Evolutionary conservation across 2,888 invertebrate genomes (phyloP), one percentile per base, ranked within the genome.

Genomic region (Trisateles emortualis): DNA sequence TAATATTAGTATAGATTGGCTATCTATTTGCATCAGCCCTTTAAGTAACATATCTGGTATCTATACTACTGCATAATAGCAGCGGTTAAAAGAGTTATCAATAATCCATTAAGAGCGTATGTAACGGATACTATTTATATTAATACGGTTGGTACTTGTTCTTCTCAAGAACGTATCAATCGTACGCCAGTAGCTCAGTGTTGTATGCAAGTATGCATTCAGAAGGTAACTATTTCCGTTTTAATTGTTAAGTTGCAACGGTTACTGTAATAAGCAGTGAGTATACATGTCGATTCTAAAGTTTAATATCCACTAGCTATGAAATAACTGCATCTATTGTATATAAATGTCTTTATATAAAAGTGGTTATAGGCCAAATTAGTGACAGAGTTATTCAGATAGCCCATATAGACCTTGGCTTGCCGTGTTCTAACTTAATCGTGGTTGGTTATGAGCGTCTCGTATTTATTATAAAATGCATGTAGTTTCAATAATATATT

Each of bases 161-260:
- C 26, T 32, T 32, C 32, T 11, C 16, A 17, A 19, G 36, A 19
- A 36, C 36, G 36, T 36, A 17, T 36, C 4, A 36, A 36, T 38
- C 19, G 33, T 26, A 39, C 30, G 59, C 44, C 38, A 47, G 14
- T 8, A 13, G 19, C 26, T 3, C 26, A 26, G 8, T 26, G 1
- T 8, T 6, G 8, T 6, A 14, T 13, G 10, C 33, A 29, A 26
- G 45, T 53, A 30, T 46, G 30, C 29, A 24, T 56, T 43, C 24
- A 11, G 40, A 48, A 44, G n/a, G 19, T 55, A 52, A 46, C 42
- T 36, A 53, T 39, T 51, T 58, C 48, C 52, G 47, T 66, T 66
- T 33, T 47, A 41, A 38, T 38, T 16, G 47, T 46, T 26, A 14
- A 52, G 36, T 49, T 50, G 13, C 32, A 62, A 29, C 39, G 33